Base-by-base conservation (phyloP, 2,113 vertebrate species). In the Psilopogon haemacephalus region DNA sequence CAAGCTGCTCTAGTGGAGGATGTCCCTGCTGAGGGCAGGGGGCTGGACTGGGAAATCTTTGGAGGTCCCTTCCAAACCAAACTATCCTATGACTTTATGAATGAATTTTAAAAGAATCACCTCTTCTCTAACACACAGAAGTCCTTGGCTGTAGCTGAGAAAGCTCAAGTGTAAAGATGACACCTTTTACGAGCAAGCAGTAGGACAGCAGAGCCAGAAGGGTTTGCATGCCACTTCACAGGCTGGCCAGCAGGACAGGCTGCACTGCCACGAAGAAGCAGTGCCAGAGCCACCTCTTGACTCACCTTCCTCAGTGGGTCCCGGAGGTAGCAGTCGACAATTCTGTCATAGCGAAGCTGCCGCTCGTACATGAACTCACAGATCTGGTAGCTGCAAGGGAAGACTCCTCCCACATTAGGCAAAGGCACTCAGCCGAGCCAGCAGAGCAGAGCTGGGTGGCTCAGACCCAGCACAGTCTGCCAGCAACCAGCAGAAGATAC, bases 321-420 rank as follows among this genome's bases (percentile, higher is more conserved):
- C 83, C 96, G 98, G 93, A 99, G 96, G 97, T 99, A 99, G 95
- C 99, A 99, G 96, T 98, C 96, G 30, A 99, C 98, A 83, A 99
- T 99, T 95, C 94, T 98, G 97, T 99, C 98, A 46, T 99, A 99
- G 70, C 98, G 96, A 91, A 98, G 98, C 89, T 98, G 98, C 94
- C 98, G 98, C 75, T 99, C 99, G 55, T 99, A 99, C 90, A 99
- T 98, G 96, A 99, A 99, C 90, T 99, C 99, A 82, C 99, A 99
- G 63, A 99, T 99, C 88, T 99, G 99, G 90, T 98, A 99, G 96
- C 99, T 99, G 67, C 82, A 97, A 96, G 2, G 55, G 67, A 92
- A 87, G 94, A 77, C 7, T 70, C 9, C n/a, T 62, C 23, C 33
- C 33, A 28, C 0, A 0, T 96, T 35, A 96, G 81, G 50, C 68